Percentiles rank a stretch among this genome's conserved stretches.
These are phyloP conservation scores for Palythoa heliodiscus DNA, from an alignment of 92 coral and sea anemone species.

Conservation along the genomic window DNA sequence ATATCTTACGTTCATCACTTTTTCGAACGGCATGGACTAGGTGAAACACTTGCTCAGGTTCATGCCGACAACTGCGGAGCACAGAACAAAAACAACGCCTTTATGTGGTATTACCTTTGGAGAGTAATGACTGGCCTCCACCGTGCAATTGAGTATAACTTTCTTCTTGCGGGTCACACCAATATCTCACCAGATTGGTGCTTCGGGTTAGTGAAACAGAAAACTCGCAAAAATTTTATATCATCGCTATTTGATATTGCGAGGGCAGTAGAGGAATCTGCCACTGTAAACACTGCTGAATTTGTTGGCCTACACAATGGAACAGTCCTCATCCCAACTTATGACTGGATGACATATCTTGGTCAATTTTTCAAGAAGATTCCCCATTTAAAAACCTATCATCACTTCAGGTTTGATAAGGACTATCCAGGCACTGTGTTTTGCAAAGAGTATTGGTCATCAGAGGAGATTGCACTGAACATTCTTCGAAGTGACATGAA, in stretches of 20 bases:
- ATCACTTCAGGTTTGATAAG: slow-evolving; percentile 40
- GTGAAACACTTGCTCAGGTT: slow-evolving; percentile 61
- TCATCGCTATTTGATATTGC: slow-evolving; percentile 33
- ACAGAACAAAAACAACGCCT: slow-evolving; percentile 63
- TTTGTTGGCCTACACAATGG: slow-evolving; percentile 35
- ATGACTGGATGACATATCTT: slow-evolving; percentile 28
- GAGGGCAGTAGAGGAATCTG: slow-evolving; percentile 36
- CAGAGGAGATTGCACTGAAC: slow-evolving; percentile 45
- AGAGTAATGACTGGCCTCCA: slow-evolving; percentile 41
- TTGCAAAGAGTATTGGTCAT: slow-evolving; percentile 32
- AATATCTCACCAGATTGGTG: slow-evolving; percentile 11
- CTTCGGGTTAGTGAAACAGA: slow-evolving; percentile 28
- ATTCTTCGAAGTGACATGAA: slow-evolving; percentile 22
- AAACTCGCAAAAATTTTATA: slow-evolving; percentile 6
- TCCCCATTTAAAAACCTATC: not conserved
- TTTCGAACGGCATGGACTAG: slow-evolving; percentile 61
- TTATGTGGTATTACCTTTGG: slow-evolving; percentile 66
- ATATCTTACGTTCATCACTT: slow-evolving; percentile 56
- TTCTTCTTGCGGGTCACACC: slow-evolving; percentile 60
- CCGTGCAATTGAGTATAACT: slow-evolving; percentile 41
- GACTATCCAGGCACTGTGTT: slow-evolving; percentile 37
- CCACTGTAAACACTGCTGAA: slow-evolving; percentile 13
- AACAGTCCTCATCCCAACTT: slow-evolving; percentile 35
- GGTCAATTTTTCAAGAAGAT: not conserved
- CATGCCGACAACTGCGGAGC: slow-evolving; percentile 67